Evolutionary conservation across 2,113 vertebrate genomes (phyloP).

Genomic region (Hydrochoerus hydrochaeris): DNA sequence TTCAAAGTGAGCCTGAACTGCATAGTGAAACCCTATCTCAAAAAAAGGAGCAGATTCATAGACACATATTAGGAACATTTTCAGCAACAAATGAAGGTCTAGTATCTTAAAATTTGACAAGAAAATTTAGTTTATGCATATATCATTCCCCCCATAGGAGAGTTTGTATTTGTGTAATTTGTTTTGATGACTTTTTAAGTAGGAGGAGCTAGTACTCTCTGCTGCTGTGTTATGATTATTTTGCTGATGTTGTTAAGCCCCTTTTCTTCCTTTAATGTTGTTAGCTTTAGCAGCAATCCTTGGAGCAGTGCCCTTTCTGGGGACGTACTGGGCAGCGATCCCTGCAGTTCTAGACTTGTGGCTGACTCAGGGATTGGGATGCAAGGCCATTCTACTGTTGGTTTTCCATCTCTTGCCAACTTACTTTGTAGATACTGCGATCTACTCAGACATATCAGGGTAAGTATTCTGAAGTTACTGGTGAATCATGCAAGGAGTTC

Average conservation of each 20-base stretch:
- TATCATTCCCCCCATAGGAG: not conserved
- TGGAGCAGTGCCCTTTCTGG: slow-evolving; percentile 97
- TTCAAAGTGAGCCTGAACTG: not conserved
- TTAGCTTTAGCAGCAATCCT: slow-evolving; percentile 95
- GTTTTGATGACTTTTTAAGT: slow-evolving; percentile 44
- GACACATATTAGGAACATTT: slow-evolving; percentile 7
- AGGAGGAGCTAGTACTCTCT: not conserved
- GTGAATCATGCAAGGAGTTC: not conserved
- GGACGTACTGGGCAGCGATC: slow-evolving; percentile 97
- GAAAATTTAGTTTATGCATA: not conserved
- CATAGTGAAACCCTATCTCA: not conserved
- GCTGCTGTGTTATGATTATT: not conserved
- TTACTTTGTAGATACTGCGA: slow-evolving; percentile 98
- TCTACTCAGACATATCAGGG: slow-evolving; percentile 99
- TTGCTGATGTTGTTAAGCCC: not conserved
- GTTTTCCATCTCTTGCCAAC: slow-evolving; percentile 97
- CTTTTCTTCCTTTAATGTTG: slow-evolving; percentile 13
- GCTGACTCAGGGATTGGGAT: slow-evolving; percentile 95
- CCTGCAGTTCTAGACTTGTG: slow-evolving; percentile 97
- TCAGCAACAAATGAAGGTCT: not conserved
- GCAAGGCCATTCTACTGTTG: slow-evolving; percentile 94
- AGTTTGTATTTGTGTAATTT: slow-evolving; percentile 35
- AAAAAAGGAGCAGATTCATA: not conserved
- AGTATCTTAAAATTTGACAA: not conserved
- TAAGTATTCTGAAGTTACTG: slow-evolving; percentile 80